phyloP scores from a whole-genome alignment of 2,797 vertebrate species.

The Cottoperca gobio region DNA sequence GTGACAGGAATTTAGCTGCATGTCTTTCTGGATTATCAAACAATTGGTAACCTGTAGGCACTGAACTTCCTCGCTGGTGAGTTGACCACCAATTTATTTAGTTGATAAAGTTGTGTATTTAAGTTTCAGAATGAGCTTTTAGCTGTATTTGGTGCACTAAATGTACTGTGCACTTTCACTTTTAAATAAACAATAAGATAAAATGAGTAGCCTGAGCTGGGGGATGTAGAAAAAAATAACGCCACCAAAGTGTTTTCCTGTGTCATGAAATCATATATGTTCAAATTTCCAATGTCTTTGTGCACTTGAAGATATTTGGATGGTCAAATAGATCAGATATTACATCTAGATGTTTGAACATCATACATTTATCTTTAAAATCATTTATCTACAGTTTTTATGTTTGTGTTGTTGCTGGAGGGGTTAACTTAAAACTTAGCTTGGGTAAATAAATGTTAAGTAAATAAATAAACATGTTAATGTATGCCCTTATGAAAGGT shows the following conservation, averaged over 20 bases:
- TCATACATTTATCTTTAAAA: not conserved
- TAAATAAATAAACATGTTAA: not conserved
- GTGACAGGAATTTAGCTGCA: not conserved
- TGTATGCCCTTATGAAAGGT: not conserved
- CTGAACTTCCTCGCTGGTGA: conserved; percentile 63
- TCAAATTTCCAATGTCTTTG: not conserved
- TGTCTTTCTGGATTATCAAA: conserved; percentile 42
- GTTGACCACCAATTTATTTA: conserved; percentile 37
- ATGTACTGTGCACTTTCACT: not conserved
- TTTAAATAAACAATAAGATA: not conserved
- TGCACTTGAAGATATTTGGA: not conserved
- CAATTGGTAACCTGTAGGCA: conserved; percentile 27
- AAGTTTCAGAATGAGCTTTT: not conserved
- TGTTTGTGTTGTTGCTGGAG: not conserved
- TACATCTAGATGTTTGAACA: not conserved
- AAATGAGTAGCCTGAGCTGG: not conserved
- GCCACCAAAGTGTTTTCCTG: not conserved
- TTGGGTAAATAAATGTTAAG: not conserved
- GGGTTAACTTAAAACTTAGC: not conserved
- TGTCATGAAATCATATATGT: not conserved
- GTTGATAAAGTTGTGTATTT: not conserved
- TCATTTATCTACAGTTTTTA: not conserved
- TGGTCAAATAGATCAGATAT: not conserved
- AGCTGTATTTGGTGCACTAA: not conserved
- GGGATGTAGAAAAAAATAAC: conserved; percentile 1